phyloP scores from a whole-genome alignment of 2,888 invertebrate genomes.

The Isoperla grammatica region DNA sequence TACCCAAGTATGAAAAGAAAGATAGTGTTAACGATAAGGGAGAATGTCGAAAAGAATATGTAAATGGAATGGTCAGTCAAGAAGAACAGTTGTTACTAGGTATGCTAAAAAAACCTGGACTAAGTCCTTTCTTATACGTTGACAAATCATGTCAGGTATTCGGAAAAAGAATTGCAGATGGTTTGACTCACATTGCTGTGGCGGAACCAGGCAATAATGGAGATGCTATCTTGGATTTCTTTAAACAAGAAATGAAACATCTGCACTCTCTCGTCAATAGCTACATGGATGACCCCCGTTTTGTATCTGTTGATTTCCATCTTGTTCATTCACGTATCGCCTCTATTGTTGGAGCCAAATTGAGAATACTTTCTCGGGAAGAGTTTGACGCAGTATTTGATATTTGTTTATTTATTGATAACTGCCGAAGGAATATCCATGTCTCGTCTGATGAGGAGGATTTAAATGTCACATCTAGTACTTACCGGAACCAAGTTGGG shows the following conservation, averaged over 20 bases:
- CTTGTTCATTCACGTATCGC: conserved; percentile 61
- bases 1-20: no score
- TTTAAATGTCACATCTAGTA: conserved; percentile 35
- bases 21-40: no score
- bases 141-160: conserved; percentile 54
- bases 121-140: conserved; percentile 49
- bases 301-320: conserved; percentile 53
- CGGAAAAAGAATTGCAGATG: conserved; percentile 62
- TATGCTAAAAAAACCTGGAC: conserved; percentile 20
- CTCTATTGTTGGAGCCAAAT: conserved; percentile 54
- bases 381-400: conserved; percentile 20
- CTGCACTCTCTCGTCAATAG: conserved; percentile 61
- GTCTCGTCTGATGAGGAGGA: conserved; percentile 54
- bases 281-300: conserved; percentile 60
- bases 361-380: conserved; percentile 43
- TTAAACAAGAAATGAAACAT: conserved; percentile 63
- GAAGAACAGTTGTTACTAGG: conserved; percentile 18
- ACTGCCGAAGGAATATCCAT: not conserved
- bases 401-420: not conserved
- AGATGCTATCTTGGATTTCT: conserved; percentile 51
- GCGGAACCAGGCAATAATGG: not conserved
- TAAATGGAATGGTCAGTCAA: not conserved
- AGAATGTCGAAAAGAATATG: no score
- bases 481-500: not conserved
- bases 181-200: conserved; percentile 51